Evolutionary conservation across 2,888 invertebrate genomes (phyloP), one percentile per base, ranked within the genome.

Genomic region (Scelioninae gen. 2): DNA sequence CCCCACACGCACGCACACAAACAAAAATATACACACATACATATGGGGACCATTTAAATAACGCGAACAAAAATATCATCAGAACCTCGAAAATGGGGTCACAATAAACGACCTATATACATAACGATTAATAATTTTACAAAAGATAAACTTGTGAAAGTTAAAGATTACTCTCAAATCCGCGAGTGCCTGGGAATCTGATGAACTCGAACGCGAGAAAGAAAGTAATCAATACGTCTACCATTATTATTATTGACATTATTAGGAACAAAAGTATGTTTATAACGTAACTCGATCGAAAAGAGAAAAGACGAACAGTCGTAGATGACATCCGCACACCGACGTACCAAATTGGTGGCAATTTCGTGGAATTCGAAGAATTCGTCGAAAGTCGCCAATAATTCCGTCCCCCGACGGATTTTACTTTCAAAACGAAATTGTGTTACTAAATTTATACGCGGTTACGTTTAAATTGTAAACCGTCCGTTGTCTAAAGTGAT

Each of bases 81-180:
- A 18, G n/a, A n/a, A 9, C 9, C 31, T 31, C 4, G 31, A 31
- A 25, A 61, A 41, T 31, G 39, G 25, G 22, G 19, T n/a, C n/a
- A n/a, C n/a, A 60, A 60, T 15, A 63, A 64, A 53, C 22, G 52
- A 19, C 70, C 70, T 28, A 57, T 70, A 70, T 70, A 28, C 53
- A 70, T 70, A 50, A 63, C 41, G 33, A 50, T 50, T 50, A 61
- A 60, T 53, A 61, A 69, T 63, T 61, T 55, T 28, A 41, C 41
- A 50, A 61, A 46, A 61, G 46, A 61, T 61, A 48, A 48, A 58
- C 55, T 61, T 48, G 61, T 61, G 69, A 69, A 69, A 69, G 69
- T 69, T 41, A 43, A 43, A 50, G 45, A 61, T 50, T 48, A 58
- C 50, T 67, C 31, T 67, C n/a, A 67, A 57, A 67, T 50, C 39